Base-by-base conservation (phyloP, 2,113 vertebrate genomes). In the Salvelinus alpinus region DNA sequence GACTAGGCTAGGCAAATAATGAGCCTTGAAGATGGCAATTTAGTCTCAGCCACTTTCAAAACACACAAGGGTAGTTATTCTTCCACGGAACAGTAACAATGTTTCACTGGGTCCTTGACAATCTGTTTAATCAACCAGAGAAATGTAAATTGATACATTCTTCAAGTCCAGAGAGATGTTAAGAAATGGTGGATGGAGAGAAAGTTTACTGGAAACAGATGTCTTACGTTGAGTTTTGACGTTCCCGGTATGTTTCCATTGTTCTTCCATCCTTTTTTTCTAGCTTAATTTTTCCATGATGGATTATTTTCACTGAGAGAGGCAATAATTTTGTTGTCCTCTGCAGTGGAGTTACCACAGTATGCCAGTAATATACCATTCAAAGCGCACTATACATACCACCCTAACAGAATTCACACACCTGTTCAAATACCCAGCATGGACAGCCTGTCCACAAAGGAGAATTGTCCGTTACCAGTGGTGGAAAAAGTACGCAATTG, bases 361-460 rank as follows among this genome's bases (percentile, higher is more conserved):
- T 47, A 70, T 70, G 44, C 31, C 66, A 68, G 29, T 18, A 11
- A 16, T 38, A 68, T 31, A 68, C 66, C 31, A 70, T 11, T 47
- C 34, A 14, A 70, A 14, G 34, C 22, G 24, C 44, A 70, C 68
- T 54, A 70, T 48, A 25, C 68, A 70, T 25, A 31, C 11, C 38
- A 9, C 20, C 9, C n/a, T 48, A 25, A 47, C 20, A 68, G 7
- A 18, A 38, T 68, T 27, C 66, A 12, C 31, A 3, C 68, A 48
- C 68, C 68, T 70, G 68, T 70, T 70, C 38, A 70, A 70, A 70
- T 70, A 48, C n/a, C 22, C 68, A 48, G 67, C 20, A 4, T 18
- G 29, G 29, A 25, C 27, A 67, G 66, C 59, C n/a, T n/a, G 18
- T 34, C 31, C 31, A 68, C 31, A 68, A 68, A 12, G 31, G 66